Base-by-base conservation (phyloP, 2,113 vertebrate genomes). In the Hemichromis elongatus region DNA sequence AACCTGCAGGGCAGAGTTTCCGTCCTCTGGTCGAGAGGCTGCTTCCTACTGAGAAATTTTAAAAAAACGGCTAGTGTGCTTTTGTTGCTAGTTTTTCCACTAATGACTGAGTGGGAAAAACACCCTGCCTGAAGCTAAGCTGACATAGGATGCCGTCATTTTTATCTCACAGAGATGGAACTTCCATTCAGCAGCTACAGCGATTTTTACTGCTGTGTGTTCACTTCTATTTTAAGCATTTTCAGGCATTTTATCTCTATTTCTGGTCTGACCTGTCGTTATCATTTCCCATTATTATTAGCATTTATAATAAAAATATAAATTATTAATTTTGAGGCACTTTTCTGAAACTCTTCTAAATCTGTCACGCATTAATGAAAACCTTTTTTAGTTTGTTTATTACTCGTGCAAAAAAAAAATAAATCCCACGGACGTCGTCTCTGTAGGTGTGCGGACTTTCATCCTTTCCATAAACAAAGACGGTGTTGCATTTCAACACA, bases 271-370 rank as follows among this genome's bases (percentile, higher is more conserved):
- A 33, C 8, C 5, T 18, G 37, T 16, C 40, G 61, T 0, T 45
- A 16, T 14, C 7, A 6, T 70, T 70, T 9, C 21, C 8, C 13
- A 45, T 40, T 45, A 33, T 45, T 45, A 26, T 70, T 0, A 45
- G 21, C 7, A 18, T 45, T 26, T 26, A 70, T 18, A 45, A 45
- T 42, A 70, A 70, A 1, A 26, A 45, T 26, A 26, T 0, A 45
- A 45, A 42, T 24, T 0, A 16, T 68, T 24, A 0, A 45, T 45
- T 45, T 45, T 6, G 66, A 45, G 0, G 0, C n/a, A 45, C 37
- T 68, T 2, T 68, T 42, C 3, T 45, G 37, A 45, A 16, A 70
- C 33, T 0, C 9, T 19, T 26, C 24, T 40, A 66, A 66, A 24
- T 24, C 2, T 66, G 19, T 21, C 61, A 0, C 6, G 4, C n/a